These are phyloP conservation scores for Lutraria rhynchaena DNA, from an alignment of 1,140 invertebrate species.

Conservation along the genomic window DNA sequence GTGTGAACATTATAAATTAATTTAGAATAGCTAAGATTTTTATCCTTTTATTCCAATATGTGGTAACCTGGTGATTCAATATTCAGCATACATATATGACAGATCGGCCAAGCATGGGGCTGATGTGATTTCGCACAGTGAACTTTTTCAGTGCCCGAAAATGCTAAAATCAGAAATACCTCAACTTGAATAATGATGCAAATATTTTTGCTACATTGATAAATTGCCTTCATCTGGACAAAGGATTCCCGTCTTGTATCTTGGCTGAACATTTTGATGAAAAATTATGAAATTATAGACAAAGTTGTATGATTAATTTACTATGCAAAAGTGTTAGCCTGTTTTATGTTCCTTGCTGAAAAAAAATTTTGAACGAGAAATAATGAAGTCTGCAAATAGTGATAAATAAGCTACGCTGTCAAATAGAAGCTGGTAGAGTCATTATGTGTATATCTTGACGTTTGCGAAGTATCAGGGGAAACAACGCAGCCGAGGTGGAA, in stretches of 20 bases:
- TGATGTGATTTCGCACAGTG: slow-evolving; percentile 29
- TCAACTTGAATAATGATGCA: slow-evolving; percentile 52
- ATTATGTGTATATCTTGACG: slow-evolving; percentile 56
- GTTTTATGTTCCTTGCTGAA: slow-evolving; percentile 45
- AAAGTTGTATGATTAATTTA: slow-evolving; percentile 46
- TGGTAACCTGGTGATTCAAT: slow-evolving; percentile 34
- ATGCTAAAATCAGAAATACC: slow-evolving; percentile 18
- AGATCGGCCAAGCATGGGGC: slow-evolving; percentile 40
- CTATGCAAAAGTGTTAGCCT: slow-evolving; percentile 29
- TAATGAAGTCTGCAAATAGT: slow-evolving; percentile 48
- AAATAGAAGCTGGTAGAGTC: slow-evolving; percentile 29
- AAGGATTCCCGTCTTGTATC: slow-evolving; percentile 35
- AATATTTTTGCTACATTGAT: slow-evolving; percentile 39
- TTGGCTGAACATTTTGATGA: slow-evolving; percentile 36
- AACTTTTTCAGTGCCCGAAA: not conserved
- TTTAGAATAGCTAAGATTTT: slow-evolving; percentile 45
- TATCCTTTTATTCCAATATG: slow-evolving; percentile 1
- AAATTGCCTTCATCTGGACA: slow-evolving; percentile 48
- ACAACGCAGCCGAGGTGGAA: slow-evolving; percentile 41
- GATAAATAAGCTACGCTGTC: slow-evolving; percentile 59
- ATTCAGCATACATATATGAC: slow-evolving; percentile 38
- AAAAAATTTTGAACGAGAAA: slow-evolving; percentile 59
- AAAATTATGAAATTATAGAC: slow-evolving; percentile 57
- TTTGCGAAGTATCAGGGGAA: slow-evolving; percentile 17
- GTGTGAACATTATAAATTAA: slow-evolving; percentile 56